These are phyloP conservation scores for Rallus crepitans DNA, from an alignment of 2,797 vertebrate genomes.

Conservation along the genomic window DNA sequence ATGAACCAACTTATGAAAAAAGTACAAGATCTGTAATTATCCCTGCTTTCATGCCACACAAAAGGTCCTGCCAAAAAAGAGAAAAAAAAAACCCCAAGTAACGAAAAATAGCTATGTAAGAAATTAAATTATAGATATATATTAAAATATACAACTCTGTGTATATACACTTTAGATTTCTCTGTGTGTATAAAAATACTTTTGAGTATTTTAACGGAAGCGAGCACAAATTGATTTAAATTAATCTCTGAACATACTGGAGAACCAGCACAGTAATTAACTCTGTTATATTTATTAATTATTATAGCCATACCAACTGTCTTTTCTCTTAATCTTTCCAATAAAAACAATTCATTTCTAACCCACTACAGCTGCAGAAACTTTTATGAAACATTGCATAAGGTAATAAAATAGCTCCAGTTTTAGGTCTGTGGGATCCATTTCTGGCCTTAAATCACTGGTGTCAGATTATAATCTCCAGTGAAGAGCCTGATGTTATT, in stretches of 20 bases:
- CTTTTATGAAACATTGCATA: slow-evolving; percentile 1
- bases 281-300: slow-evolving; percentile 66
- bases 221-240: slow-evolving; percentile 46
- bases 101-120: background rate
- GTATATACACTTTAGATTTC: background rate
- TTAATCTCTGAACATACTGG: slow-evolving; percentile 34
- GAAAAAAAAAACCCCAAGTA: background rate
- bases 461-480: slow-evolving; percentile 33
- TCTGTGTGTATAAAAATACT: background rate
- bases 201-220: slow-evolving; percentile 19
- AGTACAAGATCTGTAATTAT: background rate
- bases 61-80: background rate
- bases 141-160: background rate
- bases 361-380: slow-evolving; percentile 50
- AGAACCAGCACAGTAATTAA: slow-evolving; percentile 56
- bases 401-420: slow-evolving; percentile 28
- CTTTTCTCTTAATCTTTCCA: slow-evolving; percentile 38
- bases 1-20: background rate
- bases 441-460: slow-evolving; percentile 10
- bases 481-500: background rate
- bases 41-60: background rate
- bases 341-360: slow-evolving; percentile 56
- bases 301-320: slow-evolving; percentile 55
- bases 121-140: background rate
- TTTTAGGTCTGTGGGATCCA: background rate